These are phyloP conservation scores for Andricus curvator DNA, from an alignment of 2,888 invertebrate genomes.

Conservation along the genomic window DNA sequence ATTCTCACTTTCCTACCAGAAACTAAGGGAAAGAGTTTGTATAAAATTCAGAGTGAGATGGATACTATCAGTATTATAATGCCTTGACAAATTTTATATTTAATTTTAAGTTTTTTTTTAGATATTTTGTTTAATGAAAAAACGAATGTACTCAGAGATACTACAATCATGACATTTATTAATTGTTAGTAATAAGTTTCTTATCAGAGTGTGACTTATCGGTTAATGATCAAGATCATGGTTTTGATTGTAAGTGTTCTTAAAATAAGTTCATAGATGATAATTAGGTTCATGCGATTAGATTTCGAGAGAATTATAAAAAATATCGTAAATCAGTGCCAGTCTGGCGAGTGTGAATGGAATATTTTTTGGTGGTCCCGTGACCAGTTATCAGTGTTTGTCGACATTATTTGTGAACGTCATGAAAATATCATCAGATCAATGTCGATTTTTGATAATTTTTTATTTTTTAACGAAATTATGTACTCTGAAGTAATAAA, in stretches of 20 bases:
- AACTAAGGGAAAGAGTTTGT: constrained; percentile 52
- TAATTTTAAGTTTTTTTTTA: not conserved
- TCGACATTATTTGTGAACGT: not conserved
- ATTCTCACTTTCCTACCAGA: constrained; percentile 53
- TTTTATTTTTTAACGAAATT: not conserved
- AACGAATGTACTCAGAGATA: not conserved
- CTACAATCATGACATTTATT: not conserved
- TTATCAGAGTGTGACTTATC: not conserved
- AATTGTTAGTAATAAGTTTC: not conserved
- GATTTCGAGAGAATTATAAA: not conserved
- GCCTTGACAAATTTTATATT: not conserved
- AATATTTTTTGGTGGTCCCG: not conserved
- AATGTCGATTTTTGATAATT: not conserved
- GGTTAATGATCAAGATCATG: not conserved
- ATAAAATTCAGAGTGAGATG: constrained; percentile 57
- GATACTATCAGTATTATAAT: constrained; percentile 42
- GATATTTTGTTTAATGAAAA: not conserved
- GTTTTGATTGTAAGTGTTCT: not conserved
- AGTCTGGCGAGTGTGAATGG: not conserved
- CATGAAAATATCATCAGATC: not conserved
- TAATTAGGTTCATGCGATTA: not conserved
- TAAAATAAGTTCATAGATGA: not conserved
- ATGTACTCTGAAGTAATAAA: not conserved
- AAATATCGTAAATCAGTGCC: not conserved
- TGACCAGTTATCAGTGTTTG: not conserved